These are phyloP conservation scores for Calephelis perditalis DNA, from an alignment of 2,888 invertebrate genomes.

Conservation along the genomic window DNA sequence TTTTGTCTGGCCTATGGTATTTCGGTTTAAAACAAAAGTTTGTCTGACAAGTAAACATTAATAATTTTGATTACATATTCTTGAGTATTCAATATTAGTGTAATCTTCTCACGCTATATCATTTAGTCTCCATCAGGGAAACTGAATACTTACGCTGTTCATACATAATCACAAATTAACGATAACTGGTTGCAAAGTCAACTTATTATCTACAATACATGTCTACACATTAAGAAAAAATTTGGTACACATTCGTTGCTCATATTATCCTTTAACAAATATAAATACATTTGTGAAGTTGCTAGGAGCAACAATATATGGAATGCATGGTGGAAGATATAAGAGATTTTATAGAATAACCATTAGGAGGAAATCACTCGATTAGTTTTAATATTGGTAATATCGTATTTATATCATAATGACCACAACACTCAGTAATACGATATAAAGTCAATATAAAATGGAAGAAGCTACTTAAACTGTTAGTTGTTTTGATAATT, in stretches of 20 bases:
- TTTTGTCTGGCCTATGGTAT: neutral
- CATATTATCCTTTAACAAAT: slow-evolving; percentile 39
- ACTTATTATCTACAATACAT: slow-evolving; percentile 68
- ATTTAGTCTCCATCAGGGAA: neutral
- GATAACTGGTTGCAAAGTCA: slow-evolving; percentile 38
- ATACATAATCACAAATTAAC: slow-evolving; percentile 5
- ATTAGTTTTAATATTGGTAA: neutral
- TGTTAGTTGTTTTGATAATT: slow-evolving; percentile 52
- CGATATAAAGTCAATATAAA: slow-evolving; percentile 42
- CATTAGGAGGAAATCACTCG: neutral
- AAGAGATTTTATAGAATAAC: slow-evolving; percentile 8
- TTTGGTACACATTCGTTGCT: slow-evolving; percentile 78
- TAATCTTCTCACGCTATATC: neutral
- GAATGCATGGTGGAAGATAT: slow-evolving; percentile 50
- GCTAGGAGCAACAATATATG: slow-evolving; percentile 46
- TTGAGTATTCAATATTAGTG: slow-evolving; percentile 5
- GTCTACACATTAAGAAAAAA: slow-evolving; percentile 58
- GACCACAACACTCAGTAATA: slow-evolving; percentile 29
- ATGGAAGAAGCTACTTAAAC: slow-evolving; percentile 47
- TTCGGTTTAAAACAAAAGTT: neutral
- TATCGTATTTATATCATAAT: slow-evolving; percentile 4
- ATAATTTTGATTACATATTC: neutral
- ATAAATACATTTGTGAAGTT: slow-evolving; percentile 28
- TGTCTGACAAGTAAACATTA: neutral
- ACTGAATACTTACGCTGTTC: neutral